These are phyloP conservation scores for Oligia latruncula DNA, from an alignment of 2,888 invertebrate genomes.

Conservation along the genomic window DNA sequence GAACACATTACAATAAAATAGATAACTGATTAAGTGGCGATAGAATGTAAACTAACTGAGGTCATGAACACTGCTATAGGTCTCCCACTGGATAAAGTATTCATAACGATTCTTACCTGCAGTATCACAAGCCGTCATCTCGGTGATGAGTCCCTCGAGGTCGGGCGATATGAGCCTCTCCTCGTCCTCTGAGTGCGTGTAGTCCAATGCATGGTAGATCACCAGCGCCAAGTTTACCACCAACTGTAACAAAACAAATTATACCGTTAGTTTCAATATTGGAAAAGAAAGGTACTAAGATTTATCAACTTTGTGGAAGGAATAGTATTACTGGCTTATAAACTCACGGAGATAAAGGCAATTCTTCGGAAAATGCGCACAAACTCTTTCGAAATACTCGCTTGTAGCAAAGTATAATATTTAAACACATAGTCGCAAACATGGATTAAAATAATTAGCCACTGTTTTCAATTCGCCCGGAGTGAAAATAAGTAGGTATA, in stretches of 20 bases:
- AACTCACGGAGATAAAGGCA: neutral
- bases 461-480: slow-evolving; percentile 3
- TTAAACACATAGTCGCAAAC: neutral
- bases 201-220: slow-evolving; percentile 97
- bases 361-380: neutral
- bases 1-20: neutral
- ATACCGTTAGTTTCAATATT: slow-evolving; percentile 5
- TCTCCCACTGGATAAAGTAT: neutral
- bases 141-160: slow-evolving; percentile 95
- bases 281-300: no score
- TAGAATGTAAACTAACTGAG: no score
- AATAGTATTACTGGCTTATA: neutral
- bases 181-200: slow-evolving; percentile 95
- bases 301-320: neutral
- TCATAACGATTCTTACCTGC: slow-evolving; percentile 70
- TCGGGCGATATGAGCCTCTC: slow-evolving; percentile 96
- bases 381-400: neutral
- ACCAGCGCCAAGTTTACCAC: slow-evolving; percentile 95
- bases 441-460: slow-evolving; percentile 10
- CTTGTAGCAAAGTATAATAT: neutral
- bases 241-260: slow-evolving; percentile 90
- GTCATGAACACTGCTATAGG: neutral
- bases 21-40: no score
- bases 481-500: neutral
- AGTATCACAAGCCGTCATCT: slow-evolving; percentile 94